Evolutionary conservation across 2,888 invertebrate genomes (phyloP).

Genomic region (Zaprionus obscuricornis): DNA sequence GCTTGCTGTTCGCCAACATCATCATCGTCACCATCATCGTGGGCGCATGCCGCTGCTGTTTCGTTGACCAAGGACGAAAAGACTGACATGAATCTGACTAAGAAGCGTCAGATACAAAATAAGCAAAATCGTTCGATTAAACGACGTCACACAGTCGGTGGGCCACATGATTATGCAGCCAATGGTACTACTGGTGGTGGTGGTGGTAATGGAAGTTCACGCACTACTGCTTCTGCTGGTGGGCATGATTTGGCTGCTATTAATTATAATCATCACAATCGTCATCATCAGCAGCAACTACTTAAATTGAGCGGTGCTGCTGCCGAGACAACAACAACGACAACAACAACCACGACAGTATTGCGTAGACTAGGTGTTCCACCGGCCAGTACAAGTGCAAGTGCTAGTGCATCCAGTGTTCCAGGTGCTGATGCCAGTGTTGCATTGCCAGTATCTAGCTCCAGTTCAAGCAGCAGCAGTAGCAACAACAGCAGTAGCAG

Average conservation of each 20-base stretch:
- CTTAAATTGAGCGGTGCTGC: constrained; percentile 46
- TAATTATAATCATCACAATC: constrained; percentile 71
- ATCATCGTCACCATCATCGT: constrained; percentile 68
- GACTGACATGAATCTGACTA: constrained; percentile 91
- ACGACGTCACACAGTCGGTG: constrained; percentile 95
- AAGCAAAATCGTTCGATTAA: constrained; percentile 88
- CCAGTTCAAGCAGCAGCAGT: constrained; percentile 45
- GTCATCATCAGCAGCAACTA: constrained; percentile 68
- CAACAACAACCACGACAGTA: constrained; percentile 63
- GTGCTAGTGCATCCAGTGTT: too few species aligned
- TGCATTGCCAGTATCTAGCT: constrained; percentile 27
- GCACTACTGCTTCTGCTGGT: neutral
- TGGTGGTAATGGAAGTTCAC: neutral
- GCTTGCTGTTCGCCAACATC: constrained; percentile 68
- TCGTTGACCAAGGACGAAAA: constrained; percentile 89
- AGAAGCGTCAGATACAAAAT: constrained; percentile 86
- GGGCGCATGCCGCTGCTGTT: constrained; percentile 72
- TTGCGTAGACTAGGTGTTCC: constrained; percentile 56
- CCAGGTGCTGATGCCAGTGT: constrained; percentile 15
- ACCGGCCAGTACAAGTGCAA: constrained; percentile 35
- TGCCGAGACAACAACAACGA: constrained; percentile 65
- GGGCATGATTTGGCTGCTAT: constrained; percentile 64
- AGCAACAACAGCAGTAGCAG: constrained; percentile 52
- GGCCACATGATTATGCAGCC: constrained; percentile 90
- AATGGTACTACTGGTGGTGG: constrained; percentile 31